A percentile compares a stretch with the other conserved stretches of the same genome.
Conservation (phyloP, 2,888 invertebrate species). For the Gastrophysa polygoni region DNA sequence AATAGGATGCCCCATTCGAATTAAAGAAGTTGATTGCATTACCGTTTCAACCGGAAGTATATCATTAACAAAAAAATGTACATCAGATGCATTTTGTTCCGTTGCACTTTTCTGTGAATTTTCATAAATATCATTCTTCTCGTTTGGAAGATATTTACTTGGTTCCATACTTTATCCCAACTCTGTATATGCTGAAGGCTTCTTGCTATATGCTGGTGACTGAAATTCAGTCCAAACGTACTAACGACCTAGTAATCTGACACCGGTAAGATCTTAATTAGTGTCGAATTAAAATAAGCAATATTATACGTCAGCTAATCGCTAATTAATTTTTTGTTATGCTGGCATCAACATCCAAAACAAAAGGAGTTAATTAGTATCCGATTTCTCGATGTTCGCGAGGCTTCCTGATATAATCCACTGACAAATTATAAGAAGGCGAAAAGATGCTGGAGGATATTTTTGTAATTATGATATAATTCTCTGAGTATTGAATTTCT, state of each 20-base stretch:
- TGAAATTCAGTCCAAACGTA: neutral
- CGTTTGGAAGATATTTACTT: no score
- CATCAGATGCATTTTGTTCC: no score
- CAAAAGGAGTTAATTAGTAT: conserved; percentile 41
- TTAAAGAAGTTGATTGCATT: no score
- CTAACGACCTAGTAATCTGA: conserved; percentile 12
- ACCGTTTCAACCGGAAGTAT: no score
- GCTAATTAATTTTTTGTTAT: conserved; percentile 40
- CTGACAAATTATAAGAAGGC: conserved; percentile 30
- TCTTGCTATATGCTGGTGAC: neutral
- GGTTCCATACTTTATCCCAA: no score
- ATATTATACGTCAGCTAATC: conserved; percentile 18
- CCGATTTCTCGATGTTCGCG: conserved; percentile 31
- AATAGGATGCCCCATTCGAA: no score
- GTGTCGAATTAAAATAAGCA: conserved; percentile 19
- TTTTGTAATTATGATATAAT: neutral
- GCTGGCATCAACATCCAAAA: conserved; percentile 41
- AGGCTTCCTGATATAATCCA: conserved; percentile 32
- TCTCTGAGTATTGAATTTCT: neutral
- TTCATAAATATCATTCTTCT: no score
- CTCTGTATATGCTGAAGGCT: no score
- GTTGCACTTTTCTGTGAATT: no score
- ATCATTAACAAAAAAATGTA: no score
- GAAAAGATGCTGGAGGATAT: neutral
- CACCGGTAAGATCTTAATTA: conserved; percentile 19